Evolutionary conservation across 1,140 invertebrate species (phyloP).

Genomic region (Schlechtendalia chinensis): DNA sequence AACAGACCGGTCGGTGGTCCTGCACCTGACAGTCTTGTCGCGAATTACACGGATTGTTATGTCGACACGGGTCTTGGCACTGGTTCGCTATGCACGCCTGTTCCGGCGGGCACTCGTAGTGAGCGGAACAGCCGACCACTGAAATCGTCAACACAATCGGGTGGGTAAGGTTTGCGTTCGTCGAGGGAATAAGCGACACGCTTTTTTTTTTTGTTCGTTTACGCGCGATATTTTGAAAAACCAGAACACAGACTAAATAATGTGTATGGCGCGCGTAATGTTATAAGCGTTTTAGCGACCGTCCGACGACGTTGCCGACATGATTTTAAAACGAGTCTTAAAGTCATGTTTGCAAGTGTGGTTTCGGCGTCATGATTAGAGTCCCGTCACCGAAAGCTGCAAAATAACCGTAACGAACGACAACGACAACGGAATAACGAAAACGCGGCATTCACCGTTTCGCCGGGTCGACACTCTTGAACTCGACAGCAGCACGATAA

Average conservation of each 20-base stretch:
- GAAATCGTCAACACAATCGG: conserved; percentile 49
- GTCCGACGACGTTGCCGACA: conserved; percentile 11
- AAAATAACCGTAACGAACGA: too few species aligned
- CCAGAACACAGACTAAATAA: too few species aligned
- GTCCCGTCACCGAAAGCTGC: not conserved
- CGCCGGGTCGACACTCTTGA: conserved; percentile 45
- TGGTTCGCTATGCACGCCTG: conserved; percentile 74
- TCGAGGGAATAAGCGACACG: not conserved
- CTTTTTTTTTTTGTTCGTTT: too few species aligned
- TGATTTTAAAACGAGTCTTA: conserved; percentile 38
- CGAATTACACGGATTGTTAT: conserved; percentile 67
- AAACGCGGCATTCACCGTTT: conserved; percentile 42
- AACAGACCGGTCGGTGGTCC: conserved; percentile 74
- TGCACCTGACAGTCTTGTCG: conserved; percentile 72
- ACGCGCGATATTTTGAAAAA: too few species aligned
- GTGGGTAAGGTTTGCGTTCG: too few species aligned
- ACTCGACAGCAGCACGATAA: conserved; percentile 1
- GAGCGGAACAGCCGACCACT: conserved; percentile 70
- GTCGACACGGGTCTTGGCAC: conserved; percentile 72
- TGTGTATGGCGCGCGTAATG: too few species aligned
- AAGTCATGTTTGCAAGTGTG: conserved; percentile 35
- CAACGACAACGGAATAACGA: too few species aligned
- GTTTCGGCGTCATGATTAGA: too few species aligned
- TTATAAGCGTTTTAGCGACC: too few species aligned
- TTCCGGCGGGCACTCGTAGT: conserved; percentile 70